A percentile compares a stretch with the other conserved stretches of the same genome.
These are phyloP conservation scores for Platyrinchus mystaceus DNA, from an alignment of 2,797 vertebrate species.

Conservation along the genomic window DNA sequence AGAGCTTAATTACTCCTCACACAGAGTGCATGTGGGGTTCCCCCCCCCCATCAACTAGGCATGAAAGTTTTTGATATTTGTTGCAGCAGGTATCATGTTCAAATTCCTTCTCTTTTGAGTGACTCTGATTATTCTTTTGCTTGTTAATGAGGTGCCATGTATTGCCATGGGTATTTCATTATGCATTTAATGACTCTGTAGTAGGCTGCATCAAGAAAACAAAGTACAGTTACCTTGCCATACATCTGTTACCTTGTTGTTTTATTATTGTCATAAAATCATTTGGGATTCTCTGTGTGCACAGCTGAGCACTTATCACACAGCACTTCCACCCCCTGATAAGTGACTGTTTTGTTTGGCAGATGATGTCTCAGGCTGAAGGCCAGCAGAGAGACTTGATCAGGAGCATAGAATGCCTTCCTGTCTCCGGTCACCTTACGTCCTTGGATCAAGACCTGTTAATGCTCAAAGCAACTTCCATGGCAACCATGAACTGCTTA, in stretches of 20 bases:
- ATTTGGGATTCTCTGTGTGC: background rate
- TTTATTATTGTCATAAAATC: background rate
- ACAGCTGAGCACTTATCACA: background rate
- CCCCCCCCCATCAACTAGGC: fast-evolving
- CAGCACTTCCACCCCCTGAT: background rate
- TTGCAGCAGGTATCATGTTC: background rate
- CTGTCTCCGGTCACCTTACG: constrained; percentile 85
- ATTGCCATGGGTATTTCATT: background rate
- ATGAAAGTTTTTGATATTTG: background rate
- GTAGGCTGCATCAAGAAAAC: background rate
- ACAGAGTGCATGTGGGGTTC: background rate
- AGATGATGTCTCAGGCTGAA: constrained; percentile 98
- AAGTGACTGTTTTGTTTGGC: constrained; percentile 49
- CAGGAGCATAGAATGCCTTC: constrained; percentile 93
- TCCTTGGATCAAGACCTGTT: constrained; percentile 95
- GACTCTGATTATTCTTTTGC: background rate
- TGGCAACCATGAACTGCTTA: constrained; percentile 98
- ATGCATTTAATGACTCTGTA: background rate
- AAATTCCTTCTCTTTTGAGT: background rate
- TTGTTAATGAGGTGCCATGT: background rate
- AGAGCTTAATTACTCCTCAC: background rate
- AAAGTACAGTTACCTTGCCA: background rate
- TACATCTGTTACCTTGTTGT: background rate
- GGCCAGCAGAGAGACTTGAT: constrained; percentile 93
- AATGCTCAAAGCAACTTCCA: constrained; percentile 97